phyloP scores from a whole-genome alignment of 2,113 vertebrate species.

The Engystomops pustulosus region DNA sequence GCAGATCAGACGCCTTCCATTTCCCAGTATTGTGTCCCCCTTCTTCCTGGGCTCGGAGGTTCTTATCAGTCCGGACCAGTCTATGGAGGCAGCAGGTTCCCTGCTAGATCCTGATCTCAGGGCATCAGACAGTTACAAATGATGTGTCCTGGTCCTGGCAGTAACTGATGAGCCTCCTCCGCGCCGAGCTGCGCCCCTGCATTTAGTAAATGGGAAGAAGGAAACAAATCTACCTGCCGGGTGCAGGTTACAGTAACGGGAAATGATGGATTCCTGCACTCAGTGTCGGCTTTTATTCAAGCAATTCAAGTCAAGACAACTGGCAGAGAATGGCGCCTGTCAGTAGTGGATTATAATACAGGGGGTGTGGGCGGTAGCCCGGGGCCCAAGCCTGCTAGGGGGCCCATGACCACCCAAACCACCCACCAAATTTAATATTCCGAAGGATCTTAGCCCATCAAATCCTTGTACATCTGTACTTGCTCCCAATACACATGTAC shows the following conservation, averaged over 20 bases:
- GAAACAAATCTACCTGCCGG: constrained; percentile 68
- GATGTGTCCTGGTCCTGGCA: constrained; percentile 67
- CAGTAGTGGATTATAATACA: no score
- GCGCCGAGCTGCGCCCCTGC: constrained; percentile 68
- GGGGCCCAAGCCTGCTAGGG: no score
- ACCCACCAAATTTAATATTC: no score
- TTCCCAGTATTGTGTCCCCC: background rate
- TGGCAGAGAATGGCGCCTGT: no score
- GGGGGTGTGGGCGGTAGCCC: no score
- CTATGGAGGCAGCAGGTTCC: constrained; percentile 55
- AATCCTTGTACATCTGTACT: no score
- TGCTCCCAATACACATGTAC: no score
- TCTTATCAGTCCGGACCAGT: constrained; percentile 25
- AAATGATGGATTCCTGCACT: constrained; percentile 70
- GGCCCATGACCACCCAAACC: no score
- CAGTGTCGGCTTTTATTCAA: constrained; percentile 66
- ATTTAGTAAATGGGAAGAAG: constrained; percentile 71
- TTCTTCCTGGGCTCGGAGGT: background rate
- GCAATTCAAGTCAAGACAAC: background rate
- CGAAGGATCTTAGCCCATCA: no score
- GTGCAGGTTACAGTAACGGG: constrained; percentile 63
- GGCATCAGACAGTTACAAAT: constrained; percentile 73
- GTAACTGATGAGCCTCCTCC: constrained; percentile 74
- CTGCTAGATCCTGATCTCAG: constrained; percentile 70
- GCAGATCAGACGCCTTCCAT: constrained; percentile 12